Conservation (phyloP, 92 coral and sea anemone species). For the Zoanthus gigantus region DNA sequence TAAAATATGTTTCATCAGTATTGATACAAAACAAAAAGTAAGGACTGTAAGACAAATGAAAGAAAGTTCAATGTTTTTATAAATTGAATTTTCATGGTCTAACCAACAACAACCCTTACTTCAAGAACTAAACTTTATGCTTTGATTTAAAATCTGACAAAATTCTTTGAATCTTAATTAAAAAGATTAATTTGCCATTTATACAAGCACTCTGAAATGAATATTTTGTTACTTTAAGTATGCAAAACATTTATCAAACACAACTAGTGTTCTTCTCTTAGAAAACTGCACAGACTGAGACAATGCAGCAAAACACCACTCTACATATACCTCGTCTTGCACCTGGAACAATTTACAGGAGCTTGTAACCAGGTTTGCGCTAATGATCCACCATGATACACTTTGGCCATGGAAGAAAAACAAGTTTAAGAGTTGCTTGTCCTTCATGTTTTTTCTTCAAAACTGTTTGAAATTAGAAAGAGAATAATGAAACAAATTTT, state of each 20-base stretch:
- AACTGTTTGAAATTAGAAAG: slow-evolving; percentile 17
- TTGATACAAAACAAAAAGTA: too few relatives aligned
- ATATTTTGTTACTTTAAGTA: not conserved
- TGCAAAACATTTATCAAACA: not conserved
- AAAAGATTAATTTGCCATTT: not conserved
- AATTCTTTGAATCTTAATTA: not conserved
- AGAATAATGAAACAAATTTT: not conserved
- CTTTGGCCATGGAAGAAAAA: slow-evolving; percentile 22
- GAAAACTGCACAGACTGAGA: not conserved
- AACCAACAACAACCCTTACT: not conserved
- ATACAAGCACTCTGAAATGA: not conserved
- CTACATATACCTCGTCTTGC: not conserved
- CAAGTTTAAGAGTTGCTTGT: slow-evolving; percentile 13
- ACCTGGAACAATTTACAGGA: slow-evolving; percentile 4
- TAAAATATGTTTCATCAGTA: too few relatives aligned
- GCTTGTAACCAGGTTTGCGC: slow-evolving; percentile 11
- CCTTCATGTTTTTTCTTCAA: slow-evolving; percentile 13
- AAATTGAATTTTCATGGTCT: not conserved
- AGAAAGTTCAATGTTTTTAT: too few relatives aligned
- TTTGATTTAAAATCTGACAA: not conserved
- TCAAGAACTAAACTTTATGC: not conserved
- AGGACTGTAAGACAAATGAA: too few relatives aligned
- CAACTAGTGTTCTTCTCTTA: not conserved
- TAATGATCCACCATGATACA: slow-evolving; percentile 9
- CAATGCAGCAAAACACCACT: slow-evolving; percentile 1